phyloP scores from a whole-genome alignment of 2,888 invertebrate genomes.

The Cheilosia impressa region DNA sequence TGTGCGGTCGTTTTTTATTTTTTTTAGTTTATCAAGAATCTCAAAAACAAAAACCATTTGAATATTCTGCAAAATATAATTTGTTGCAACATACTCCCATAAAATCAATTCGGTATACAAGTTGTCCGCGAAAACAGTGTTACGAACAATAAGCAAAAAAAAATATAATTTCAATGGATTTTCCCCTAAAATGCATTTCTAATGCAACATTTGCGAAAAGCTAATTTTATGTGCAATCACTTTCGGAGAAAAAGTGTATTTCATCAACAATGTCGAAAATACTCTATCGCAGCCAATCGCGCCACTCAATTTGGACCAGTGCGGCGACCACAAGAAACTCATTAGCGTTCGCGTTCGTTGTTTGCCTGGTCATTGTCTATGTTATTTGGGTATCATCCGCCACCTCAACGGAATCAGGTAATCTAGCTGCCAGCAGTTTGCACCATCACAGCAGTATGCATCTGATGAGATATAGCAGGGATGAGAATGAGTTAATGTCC shows the following conservation, averaged over 20 bases:
- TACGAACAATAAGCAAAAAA: neutral
- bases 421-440: conserved; percentile 59
- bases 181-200: conserved; percentile 33
- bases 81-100: neutral
- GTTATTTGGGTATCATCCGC: conserved; percentile 78
- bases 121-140: neutral
- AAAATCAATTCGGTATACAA: neutral
- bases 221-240: conserved; percentile 22
- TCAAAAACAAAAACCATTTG: neutral
- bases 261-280: conserved; percentile 75
- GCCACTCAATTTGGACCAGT: conserved; percentile 69
- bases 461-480: conserved; percentile 70
- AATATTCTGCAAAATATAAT: neutral
- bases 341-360: conserved; percentile 76
- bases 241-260: conserved; percentile 14
- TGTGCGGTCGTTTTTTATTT: conserved; percentile 18
- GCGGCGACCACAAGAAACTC: conserved; percentile 76
- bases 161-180: conserved; percentile 10
- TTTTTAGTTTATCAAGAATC: conserved; percentile 9
- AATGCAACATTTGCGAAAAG: conserved; percentile 27
- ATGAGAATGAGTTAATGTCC: conserved; percentile 72
- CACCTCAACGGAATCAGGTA: conserved; percentile 74
- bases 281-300: conserved; percentile 73
- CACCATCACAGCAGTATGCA: conserved; percentile 71
- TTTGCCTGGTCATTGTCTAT: conserved; percentile 77